Evolutionary conservation across 64 coral and sea anemone species (phyloP).

Genomic region (Dendronephthya gigantea): DNA sequence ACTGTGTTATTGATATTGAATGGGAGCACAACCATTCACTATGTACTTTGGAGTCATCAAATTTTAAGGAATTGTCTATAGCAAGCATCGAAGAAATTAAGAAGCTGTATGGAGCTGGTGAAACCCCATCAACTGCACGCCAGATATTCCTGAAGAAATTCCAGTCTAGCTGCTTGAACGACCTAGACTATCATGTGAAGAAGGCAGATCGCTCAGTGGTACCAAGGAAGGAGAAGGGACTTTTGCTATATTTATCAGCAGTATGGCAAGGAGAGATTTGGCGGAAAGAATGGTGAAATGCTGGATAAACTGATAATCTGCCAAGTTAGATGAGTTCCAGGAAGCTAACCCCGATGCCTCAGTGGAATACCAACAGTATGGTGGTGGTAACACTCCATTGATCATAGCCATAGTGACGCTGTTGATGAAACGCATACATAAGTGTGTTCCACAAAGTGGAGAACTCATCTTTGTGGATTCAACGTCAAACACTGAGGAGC

Average conservation of each 20-base stretch:
- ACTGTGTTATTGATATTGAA: too few relatives aligned
- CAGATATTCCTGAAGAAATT: slow-evolving; percentile 47
- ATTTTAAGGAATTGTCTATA: neutral
- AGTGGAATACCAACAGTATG: slow-evolving; percentile 15
- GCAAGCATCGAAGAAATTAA: slow-evolving; percentile 28
- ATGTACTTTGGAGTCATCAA: too few relatives aligned
- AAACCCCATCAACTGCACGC: slow-evolving; percentile 45
- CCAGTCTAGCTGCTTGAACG: slow-evolving; percentile 35
- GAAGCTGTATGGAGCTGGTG: slow-evolving; percentile 47
- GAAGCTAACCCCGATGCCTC: neutral
- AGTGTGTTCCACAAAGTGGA: slow-evolving; percentile 24
- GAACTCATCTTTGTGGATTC: slow-evolving; percentile 50
- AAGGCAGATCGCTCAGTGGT: slow-evolving; percentile 47
- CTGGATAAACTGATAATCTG: slow-evolving; percentile 34
- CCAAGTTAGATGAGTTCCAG: slow-evolving; percentile 26
- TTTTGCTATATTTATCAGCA: slow-evolving; percentile 36
- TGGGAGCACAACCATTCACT: too few relatives aligned
- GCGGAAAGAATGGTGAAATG: neutral
- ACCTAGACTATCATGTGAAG: slow-evolving; percentile 43
- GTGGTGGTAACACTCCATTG: slow-evolving; percentile 29
- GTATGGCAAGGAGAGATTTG: slow-evolving; percentile 26
- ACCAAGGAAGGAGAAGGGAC: slow-evolving; percentile 27
- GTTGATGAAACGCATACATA: slow-evolving; percentile 31
- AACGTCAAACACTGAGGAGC: slow-evolving; percentile 54
- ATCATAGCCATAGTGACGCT: slow-evolving; percentile 22